Conservation (phyloP, 1,140 invertebrate species). For the Drosophila repleta region DNA sequence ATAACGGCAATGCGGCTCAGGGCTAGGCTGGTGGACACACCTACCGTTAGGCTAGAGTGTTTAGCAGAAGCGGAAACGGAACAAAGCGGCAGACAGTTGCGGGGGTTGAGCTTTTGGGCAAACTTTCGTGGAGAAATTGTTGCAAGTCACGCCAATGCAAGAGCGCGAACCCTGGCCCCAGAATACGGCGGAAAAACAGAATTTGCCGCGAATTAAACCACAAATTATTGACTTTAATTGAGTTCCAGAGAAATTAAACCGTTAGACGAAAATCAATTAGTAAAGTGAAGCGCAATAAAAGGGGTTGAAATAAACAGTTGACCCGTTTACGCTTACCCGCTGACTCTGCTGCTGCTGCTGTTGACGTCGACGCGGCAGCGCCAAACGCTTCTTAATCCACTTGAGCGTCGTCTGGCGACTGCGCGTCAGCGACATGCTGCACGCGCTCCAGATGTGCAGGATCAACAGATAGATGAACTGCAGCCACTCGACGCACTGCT, state of each 20-base stretch:
- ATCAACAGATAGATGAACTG: conserved; percentile 60
- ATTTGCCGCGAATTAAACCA: conserved; percentile 70
- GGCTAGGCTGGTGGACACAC: conserved; percentile 69
- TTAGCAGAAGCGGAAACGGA: conserved; percentile 63
- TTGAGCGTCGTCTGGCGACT: conserved; percentile 66
- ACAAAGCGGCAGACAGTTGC: conserved; percentile 68
- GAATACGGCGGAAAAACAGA: conserved; percentile 67
- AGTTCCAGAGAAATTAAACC: conserved; percentile 55
- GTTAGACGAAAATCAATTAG: conserved; percentile 42
- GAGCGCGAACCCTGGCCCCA: conserved; percentile 63
- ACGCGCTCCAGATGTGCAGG: conserved; percentile 56
- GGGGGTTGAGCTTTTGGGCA: conserved; percentile 42
- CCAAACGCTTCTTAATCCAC: conserved; percentile 70
- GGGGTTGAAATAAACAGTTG: conserved; percentile 37
- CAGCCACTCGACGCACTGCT: conserved; percentile 66
- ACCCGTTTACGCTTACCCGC: conserved; percentile 59
- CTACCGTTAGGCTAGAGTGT: conserved; percentile 36
- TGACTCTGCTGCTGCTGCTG: conserved; percentile 18
- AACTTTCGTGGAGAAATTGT: conserved; percentile 67
- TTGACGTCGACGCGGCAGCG: conserved; percentile 50
- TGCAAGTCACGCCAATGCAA: conserved; percentile 71
- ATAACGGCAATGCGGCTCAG: conserved; percentile 31
- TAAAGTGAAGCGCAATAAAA: not conserved
- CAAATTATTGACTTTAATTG: conserved; percentile 72
- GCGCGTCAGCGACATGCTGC: conserved; percentile 68